These are phyloP conservation scores for Drosophila sucinea DNA, from an alignment of 1,140 invertebrate genomes.

Conservation along the genomic window DNA sequence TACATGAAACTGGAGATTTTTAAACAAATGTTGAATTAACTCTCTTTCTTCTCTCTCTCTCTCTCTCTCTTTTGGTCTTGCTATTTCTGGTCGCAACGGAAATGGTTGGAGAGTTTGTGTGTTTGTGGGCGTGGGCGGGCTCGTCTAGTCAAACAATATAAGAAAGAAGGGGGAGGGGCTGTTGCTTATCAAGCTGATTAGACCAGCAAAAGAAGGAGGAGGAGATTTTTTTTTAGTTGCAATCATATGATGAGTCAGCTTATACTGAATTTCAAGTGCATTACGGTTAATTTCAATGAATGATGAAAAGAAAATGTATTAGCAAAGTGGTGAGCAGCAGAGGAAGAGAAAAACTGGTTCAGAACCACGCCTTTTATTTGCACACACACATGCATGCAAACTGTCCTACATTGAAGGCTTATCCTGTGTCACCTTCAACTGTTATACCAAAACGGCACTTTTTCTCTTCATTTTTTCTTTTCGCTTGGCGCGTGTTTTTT, in stretches of 20 bases:
- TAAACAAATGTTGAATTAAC: constrained; percentile 30
- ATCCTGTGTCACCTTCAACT: constrained; percentile 61
- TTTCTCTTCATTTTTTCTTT: background rate
- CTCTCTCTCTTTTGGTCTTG: background rate
- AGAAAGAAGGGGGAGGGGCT: background rate
- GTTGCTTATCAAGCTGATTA: constrained; percentile 3
- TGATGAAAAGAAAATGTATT: constrained; percentile 22
- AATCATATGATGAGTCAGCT: constrained; percentile 38
- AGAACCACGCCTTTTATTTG: constrained; percentile 38
- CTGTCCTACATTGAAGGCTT: constrained; percentile 38
- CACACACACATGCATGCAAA: constrained; percentile 17
- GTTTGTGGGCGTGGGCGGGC: constrained; percentile 15
- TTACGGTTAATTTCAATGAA: constrained; percentile 19
- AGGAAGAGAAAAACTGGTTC: background rate
- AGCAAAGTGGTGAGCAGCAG: background rate
- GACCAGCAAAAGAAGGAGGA: background rate
- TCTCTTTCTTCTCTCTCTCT: constrained; percentile 23
- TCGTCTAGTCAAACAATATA: constrained; percentile 14
- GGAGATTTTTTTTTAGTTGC: constrained; percentile 22
- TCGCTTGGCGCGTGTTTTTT: background rate
- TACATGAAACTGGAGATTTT: constrained; percentile 19
- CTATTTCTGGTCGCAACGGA: constrained; percentile 42
- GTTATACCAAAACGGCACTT: constrained; percentile 28
- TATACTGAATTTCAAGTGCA: constrained; percentile 34
- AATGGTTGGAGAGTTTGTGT: constrained; percentile 30